Conservation (phyloP, 1,140 invertebrate genomes). For the Cepaea nemoralis region DNA sequence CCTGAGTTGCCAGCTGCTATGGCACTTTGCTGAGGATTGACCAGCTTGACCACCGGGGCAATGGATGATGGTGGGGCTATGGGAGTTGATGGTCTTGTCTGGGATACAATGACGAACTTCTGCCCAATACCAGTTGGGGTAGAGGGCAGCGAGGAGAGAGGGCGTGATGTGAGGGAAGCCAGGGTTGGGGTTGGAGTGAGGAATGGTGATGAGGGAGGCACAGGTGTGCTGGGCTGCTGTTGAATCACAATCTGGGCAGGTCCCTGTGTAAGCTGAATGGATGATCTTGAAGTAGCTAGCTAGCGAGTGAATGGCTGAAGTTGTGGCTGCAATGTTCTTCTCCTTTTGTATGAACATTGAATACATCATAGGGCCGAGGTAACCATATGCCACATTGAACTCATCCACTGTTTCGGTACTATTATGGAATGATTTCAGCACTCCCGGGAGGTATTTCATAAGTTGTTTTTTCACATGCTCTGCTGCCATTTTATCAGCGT, state of each 20-base stretch:
- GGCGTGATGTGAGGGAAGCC: constrained; percentile 53
- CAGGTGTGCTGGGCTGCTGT: constrained; percentile 49
- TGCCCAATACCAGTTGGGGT: constrained; percentile 57
- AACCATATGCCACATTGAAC: constrained; percentile 88
- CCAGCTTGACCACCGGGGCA: constrained; percentile 80
- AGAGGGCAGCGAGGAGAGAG: constrained; percentile 39
- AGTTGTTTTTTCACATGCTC: constrained; percentile 91
- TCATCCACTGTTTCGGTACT: constrained; percentile 88
- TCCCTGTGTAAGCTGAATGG: constrained; percentile 45
- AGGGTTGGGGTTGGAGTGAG: constrained; percentile 47
- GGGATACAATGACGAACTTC: constrained; percentile 81
- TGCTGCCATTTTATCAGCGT: constrained; percentile 90
- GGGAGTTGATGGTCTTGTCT: constrained; percentile 74
- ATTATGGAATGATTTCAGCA: constrained; percentile 83
- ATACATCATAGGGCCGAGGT: constrained; percentile 86
- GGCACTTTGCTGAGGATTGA: constrained; percentile 58
- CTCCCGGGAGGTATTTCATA: constrained; percentile 88
- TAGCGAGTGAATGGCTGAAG: constrained; percentile 23
- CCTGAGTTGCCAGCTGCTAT: not conserved
- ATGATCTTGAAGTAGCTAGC: constrained; percentile 37
- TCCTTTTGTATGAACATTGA: constrained; percentile 73
- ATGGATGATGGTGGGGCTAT: constrained; percentile 35
- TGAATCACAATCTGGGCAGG: constrained; percentile 59
- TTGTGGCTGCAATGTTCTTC: constrained; percentile 39
- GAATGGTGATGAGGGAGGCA: constrained; percentile 49